A percentile compares a stretch with the other conserved stretches of the same genome.
These are phyloP conservation scores for Aix galericulata DNA, from an alignment of 2,113 vertebrate species.

Conservation along the genomic window DNA sequence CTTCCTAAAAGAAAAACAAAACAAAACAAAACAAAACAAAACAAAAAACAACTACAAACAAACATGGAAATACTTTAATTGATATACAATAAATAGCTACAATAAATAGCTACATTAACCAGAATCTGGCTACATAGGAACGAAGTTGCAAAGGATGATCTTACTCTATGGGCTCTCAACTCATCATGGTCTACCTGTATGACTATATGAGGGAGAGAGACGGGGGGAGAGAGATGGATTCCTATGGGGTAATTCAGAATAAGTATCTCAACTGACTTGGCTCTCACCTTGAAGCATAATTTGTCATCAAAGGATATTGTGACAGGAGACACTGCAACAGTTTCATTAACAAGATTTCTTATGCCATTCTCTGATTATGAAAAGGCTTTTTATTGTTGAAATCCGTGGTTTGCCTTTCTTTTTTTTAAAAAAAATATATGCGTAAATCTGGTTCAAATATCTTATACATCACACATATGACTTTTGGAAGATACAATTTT, in stretches of 20 bases:
- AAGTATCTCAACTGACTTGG: slow-evolving; percentile 14
- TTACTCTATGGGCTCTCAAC: neutral
- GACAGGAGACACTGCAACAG: slow-evolving; percentile 12
- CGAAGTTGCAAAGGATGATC: neutral
- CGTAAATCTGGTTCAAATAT: neutral
- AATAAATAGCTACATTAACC: neutral
- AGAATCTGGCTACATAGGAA: neutral
- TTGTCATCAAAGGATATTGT: slow-evolving; percentile 53
- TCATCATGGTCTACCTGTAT: neutral
- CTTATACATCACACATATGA: neutral
- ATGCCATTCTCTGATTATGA: neutral
- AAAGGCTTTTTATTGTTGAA: slow-evolving; percentile 9
- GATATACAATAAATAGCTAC: neutral
- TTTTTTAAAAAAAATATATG: neutral
- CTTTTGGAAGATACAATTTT: neutral
- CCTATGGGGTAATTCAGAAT: neutral
- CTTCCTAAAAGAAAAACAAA: neutral
- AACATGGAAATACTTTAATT: neutral
- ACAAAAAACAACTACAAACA: neutral
- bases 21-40: neutral
- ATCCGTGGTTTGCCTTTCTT: neutral
- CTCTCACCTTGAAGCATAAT: slow-evolving; percentile 46
- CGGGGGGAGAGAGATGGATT: neutral
- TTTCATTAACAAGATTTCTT: slow-evolving; percentile 43
- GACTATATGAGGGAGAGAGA: neutral